Evolutionary conservation across 2,888 invertebrate species (phyloP).

Genomic region (Dione vanillae): DNA sequence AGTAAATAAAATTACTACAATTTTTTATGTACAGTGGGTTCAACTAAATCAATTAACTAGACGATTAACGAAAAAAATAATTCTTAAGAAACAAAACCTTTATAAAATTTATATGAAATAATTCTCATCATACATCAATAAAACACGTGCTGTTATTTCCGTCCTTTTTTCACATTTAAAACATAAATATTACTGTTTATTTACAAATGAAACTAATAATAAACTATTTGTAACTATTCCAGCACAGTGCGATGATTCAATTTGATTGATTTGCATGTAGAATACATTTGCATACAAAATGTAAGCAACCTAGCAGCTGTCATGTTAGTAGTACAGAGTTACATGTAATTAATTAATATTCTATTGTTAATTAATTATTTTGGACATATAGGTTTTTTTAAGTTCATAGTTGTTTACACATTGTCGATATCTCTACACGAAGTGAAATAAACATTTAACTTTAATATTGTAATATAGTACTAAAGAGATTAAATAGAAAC

Average conservation of each 20-base stretch:
- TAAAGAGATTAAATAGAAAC: too few species aligned
- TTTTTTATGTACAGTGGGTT: too few species aligned
- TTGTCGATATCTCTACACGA: neutral
- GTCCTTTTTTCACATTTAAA: too few species aligned
- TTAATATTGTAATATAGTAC: too few species aligned
- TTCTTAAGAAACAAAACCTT: too few species aligned
- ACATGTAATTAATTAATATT: neutral
- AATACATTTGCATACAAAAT: neutral
- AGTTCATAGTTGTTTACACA: neutral
- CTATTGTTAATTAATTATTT: neutral
- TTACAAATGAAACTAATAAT: neutral
- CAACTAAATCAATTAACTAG: too few species aligned
- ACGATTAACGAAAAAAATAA: too few species aligned
- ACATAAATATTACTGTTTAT: neutral
- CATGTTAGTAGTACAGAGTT: neutral
- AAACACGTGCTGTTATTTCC: too few species aligned
- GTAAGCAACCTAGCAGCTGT: neutral
- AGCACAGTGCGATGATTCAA: neutral
- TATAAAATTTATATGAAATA: too few species aligned
- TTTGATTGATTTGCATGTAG: constrained; percentile 5
- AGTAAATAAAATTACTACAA: too few species aligned
- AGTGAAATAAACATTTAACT: too few species aligned
- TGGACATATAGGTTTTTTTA: neutral
- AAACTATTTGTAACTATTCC: neutral
- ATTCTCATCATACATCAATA: too few species aligned